phyloP scores from a whole-genome alignment of 2,113 vertebrate species.

The Helogale parvula region DNA sequence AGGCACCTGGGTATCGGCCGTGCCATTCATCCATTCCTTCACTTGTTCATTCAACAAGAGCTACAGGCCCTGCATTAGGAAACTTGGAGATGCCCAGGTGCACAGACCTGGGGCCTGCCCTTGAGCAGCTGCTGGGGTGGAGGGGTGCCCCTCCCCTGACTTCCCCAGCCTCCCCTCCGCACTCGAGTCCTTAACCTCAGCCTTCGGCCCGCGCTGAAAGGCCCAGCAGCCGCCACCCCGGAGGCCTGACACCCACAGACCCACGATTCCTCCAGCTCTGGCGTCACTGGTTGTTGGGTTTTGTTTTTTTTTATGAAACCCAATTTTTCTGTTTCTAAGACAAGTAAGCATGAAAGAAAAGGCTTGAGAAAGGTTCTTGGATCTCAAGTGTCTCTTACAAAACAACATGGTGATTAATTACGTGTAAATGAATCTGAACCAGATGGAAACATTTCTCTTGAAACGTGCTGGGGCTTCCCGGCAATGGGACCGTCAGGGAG shows the following conservation, averaged over 20 bases:
- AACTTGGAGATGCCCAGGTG: neutral
- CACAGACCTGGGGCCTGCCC: neutral
- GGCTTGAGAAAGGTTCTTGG: slow-evolving; percentile 70
- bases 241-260: neutral
- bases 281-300: neutral
- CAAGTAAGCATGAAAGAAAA: slow-evolving; percentile 66
- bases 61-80: neutral
- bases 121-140: neutral
- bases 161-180: neutral
- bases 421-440: slow-evolving; percentile 73
- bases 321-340: slow-evolving; percentile 72
- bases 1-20: neutral
- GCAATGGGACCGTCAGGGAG: neutral
- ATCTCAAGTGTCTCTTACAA: slow-evolving; percentile 76
- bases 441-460: slow-evolving; percentile 69
- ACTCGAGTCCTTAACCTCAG: neutral
- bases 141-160: neutral
- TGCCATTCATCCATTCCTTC: neutral
- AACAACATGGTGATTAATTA: slow-evolving; percentile 77
- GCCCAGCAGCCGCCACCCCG: neutral
- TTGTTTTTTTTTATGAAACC: slow-evolving; percentile 37
- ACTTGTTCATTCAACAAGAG: neutral
- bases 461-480: slow-evolving; percentile 37
- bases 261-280: neutral
- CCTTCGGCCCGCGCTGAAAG: neutral